phyloP scores from a whole-genome alignment of 2,113 vertebrate genomes.

The Malurus melanocephalus region DNA sequence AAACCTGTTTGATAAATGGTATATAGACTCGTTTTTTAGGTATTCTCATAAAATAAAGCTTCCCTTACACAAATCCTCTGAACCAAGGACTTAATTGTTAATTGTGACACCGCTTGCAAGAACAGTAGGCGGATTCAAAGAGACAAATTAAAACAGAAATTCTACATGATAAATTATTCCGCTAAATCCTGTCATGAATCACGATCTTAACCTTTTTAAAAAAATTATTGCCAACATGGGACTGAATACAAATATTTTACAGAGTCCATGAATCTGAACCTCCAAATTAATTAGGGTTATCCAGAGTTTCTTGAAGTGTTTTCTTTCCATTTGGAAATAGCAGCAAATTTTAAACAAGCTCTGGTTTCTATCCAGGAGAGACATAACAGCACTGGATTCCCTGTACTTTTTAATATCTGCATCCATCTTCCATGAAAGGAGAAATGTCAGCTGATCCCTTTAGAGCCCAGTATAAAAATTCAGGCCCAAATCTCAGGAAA shows the following conservation, averaged over 20 bases:
- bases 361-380: background rate
- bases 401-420: accelerated
- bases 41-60: background rate
- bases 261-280: background rate
- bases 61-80: background rate
- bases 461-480: too few species aligned
- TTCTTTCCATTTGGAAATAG: background rate
- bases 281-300: background rate
- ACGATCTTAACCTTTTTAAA: slow-evolving; percentile 4
- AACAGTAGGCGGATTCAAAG: background rate
- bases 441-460: background rate
- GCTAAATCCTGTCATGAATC: background rate
- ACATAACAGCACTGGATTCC: background rate
- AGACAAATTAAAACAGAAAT: background rate
- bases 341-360: background rate
- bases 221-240: background rate
- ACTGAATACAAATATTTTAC: background rate
- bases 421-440: background rate
- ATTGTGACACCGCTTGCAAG: background rate
- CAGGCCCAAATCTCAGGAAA: too few species aligned
- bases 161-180: background rate
- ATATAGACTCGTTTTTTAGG: background rate
- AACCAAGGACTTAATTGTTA: background rate
- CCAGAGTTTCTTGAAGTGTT: background rate
- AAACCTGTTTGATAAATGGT: background rate